Evolutionary conservation across 2,797 vertebrate species (phyloP).

Genomic region (Sciurus carolinensis): DNA sequence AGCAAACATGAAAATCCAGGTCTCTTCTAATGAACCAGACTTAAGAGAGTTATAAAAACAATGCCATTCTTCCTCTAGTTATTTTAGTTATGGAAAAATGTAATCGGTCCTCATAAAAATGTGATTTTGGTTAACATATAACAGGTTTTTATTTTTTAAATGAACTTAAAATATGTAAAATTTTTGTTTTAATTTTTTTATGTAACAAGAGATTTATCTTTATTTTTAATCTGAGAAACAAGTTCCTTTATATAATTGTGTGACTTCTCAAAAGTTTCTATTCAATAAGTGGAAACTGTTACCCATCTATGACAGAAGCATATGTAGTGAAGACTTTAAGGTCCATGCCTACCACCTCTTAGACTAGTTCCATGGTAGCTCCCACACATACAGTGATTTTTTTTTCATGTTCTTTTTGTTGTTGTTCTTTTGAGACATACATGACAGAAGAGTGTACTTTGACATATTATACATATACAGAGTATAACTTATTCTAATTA

Average conservation of each 20-base stretch:
- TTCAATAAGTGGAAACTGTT: background rate
- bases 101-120: conserved; percentile 41
- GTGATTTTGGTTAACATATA: background rate
- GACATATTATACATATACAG: no score
- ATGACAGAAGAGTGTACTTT: no score
- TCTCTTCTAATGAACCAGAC: background rate
- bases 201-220: background rate
- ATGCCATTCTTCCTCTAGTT: background rate
- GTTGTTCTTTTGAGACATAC: no score
- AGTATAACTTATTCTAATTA: no score
- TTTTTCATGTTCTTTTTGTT: no score
- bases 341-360: background rate
- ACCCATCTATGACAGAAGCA: background rate
- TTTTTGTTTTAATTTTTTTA: background rate
- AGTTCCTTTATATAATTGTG: conserved; percentile 29
- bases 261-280: background rate
- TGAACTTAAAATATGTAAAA: background rate
- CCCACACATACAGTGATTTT: background rate
- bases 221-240: conserved; percentile 24
- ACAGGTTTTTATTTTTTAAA: background rate
- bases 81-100: conserved; percentile 3
- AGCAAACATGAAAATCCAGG: background rate
- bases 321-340: background rate
- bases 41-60: background rate
- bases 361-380: background rate